These are phyloP conservation scores for Halictus quadricinctus DNA, from an alignment of 2,888 invertebrate genomes.

Conservation along the genomic window DNA sequence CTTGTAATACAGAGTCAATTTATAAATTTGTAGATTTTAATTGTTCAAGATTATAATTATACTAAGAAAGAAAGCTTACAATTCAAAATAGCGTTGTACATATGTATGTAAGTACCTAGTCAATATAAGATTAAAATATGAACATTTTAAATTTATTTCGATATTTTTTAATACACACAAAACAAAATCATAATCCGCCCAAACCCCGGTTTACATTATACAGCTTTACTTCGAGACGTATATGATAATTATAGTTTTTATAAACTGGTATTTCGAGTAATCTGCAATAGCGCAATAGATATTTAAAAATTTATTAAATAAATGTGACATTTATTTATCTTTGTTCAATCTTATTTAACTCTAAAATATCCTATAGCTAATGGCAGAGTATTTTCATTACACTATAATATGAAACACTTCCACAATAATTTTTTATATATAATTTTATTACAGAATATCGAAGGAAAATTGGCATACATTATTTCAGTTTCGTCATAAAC, in stretches of 20 bases:
- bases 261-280: constrained; percentile 32
- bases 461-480: constrained; percentile 8
- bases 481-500: constrained; percentile 4
- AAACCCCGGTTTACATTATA: constrained; percentile 25
- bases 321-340: constrained; percentile 19
- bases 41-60: not conserved
- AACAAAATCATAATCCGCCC: constrained; percentile 27
- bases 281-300: constrained; percentile 28
- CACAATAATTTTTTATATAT: constrained; percentile 16
- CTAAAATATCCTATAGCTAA: constrained; percentile 39
- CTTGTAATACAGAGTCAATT: constrained; percentile 58
- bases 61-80: not conserved
- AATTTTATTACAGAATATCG: constrained; percentile 23
- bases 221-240: constrained; percentile 34
- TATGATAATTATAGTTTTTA: constrained; percentile 30
- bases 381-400: constrained; percentile 41
- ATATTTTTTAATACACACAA: constrained; percentile 14
- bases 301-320: constrained; percentile 27
- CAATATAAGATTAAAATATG: not conserved
- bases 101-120: not conserved
- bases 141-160: constrained; percentile 18
- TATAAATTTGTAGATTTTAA: not conserved
- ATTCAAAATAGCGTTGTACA: not conserved
- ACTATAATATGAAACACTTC: constrained; percentile 55
- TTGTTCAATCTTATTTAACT: constrained; percentile 27